Evolutionary conservation across 1,140 invertebrate genomes (phyloP).

Genomic region (Caerostris darwini): DNA sequence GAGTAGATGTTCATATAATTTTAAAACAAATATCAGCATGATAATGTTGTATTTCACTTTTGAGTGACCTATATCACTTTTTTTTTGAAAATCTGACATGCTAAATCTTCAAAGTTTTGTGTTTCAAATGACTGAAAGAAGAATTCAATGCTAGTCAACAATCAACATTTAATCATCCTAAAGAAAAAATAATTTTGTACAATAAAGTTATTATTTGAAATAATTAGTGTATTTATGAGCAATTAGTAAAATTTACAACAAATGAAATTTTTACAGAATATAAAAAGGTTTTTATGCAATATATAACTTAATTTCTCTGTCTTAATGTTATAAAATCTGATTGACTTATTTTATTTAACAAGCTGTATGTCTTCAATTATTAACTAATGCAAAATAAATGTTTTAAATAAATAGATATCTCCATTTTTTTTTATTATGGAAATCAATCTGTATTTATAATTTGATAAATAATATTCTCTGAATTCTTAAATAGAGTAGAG

Average conservation of each 20-base stretch:
- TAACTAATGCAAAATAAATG: background rate
- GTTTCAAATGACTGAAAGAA: background rate
- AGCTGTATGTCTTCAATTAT: background rate
- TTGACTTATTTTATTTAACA: background rate
- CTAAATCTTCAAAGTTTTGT: no score
- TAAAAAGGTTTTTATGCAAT: background rate
- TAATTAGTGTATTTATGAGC: background rate
- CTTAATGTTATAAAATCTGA: slow-evolving; percentile 17
- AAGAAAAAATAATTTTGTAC: slow-evolving; percentile 49
- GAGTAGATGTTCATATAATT: no score
- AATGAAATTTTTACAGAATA: slow-evolving; percentile 1
- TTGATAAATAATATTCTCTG: background rate
- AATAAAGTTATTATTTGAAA: background rate
- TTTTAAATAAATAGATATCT: background rate
- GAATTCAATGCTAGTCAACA: slow-evolving; percentile 22
- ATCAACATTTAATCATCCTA: slow-evolving; percentile 60
- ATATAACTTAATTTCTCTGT: background rate
- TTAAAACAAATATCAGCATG: no score
- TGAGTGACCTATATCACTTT: no score
- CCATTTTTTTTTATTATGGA: background rate
- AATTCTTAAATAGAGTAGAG: background rate
- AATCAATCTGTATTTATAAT: background rate
- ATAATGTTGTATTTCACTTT: no score
- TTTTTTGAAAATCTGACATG: no score
- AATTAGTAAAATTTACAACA: slow-evolving; percentile 18